Evolutionary conservation across 2,888 invertebrate genomes (phyloP).

Genomic region (Margaritifera margaritifera): DNA sequence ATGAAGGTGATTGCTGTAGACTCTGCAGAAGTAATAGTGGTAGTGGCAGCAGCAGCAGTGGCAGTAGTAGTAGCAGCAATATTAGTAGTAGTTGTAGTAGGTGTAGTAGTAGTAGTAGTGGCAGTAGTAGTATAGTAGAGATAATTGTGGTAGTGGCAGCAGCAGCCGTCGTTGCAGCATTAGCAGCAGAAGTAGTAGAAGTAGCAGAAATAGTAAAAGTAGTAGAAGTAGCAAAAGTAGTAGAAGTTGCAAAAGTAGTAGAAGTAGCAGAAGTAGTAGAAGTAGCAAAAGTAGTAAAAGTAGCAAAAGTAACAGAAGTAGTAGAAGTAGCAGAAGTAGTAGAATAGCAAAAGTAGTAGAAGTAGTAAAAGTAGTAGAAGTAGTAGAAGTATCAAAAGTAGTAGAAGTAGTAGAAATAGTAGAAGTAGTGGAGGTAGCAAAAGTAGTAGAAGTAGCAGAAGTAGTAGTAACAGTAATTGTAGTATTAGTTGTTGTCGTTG

Average conservation of each 20-base stretch:
- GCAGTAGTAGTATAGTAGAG: neutral
- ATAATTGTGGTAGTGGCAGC: neutral
- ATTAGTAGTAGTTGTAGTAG: slow-evolving; percentile 6
- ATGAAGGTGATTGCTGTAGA: slow-evolving; percentile 10
- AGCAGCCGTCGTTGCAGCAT: neutral
- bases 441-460: too few relatives aligned
- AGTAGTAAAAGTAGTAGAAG: slow-evolving; percentile 1
- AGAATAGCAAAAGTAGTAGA: too few relatives aligned
- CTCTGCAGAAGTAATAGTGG: slow-evolving; percentile 9
- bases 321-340: neutral
- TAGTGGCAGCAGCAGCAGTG: neutral
- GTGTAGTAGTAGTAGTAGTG: slow-evolving; percentile 2
- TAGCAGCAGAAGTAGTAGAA: too few relatives aligned
- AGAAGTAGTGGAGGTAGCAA: slow-evolving; percentile 7
- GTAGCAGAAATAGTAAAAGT: neutral
- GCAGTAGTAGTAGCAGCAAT: slow-evolving; percentile 2
- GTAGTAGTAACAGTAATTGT: neutral
- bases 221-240: slow-evolving; percentile 9
- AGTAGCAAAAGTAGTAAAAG: slow-evolving; percentile 6
- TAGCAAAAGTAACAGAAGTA: too few relatives aligned
- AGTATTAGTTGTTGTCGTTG: slow-evolving; percentile 3
- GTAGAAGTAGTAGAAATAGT: slow-evolving; percentile 8
- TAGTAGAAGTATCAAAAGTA: slow-evolving; percentile 7
- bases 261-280: slow-evolving; percentile 9
- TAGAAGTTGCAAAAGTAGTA: slow-evolving; percentile 7